A percentile compares a stretch with the other conserved stretches of the same genome.
phyloP scores from a whole-genome alignment of 2,888 invertebrate genomes.

The Priocnemis perturbator region DNA sequence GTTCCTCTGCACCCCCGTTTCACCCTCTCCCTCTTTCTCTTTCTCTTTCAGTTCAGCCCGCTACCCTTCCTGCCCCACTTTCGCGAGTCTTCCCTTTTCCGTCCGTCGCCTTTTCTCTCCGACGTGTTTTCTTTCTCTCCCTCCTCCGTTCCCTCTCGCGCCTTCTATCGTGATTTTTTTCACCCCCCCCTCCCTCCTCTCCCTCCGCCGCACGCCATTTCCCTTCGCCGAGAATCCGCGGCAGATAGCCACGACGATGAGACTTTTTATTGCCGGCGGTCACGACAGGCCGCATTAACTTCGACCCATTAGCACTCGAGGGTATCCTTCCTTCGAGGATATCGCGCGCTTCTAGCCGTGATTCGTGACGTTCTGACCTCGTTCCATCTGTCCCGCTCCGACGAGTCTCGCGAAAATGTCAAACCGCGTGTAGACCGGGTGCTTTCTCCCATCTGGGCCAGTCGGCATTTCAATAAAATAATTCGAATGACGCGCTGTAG shows the following conservation, averaged over 20 bases:
- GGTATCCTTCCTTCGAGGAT: slow-evolving; percentile 5
- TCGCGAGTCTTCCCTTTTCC: too few relatives aligned
- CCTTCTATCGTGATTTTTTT: neutral
- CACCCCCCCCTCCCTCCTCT: neutral
- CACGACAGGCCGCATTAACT: slow-evolving; percentile 16
- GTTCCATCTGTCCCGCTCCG: neutral
- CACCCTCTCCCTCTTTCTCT: too few relatives aligned
- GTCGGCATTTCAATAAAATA: too few relatives aligned
- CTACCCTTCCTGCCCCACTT: neutral
- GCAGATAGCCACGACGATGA: slow-evolving; percentile 13
- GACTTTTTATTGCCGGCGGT: slow-evolving; percentile 20
- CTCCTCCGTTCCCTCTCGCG: too few relatives aligned
- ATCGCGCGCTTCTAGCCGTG: slow-evolving; percentile 6
- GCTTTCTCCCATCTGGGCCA: too few relatives aligned
- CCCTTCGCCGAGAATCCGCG: slow-evolving; percentile 19
- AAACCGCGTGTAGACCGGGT: too few relatives aligned
- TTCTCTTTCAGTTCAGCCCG: too few relatives aligned
- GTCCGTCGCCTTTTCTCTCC: too few relatives aligned
- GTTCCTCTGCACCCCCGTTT: too few relatives aligned
- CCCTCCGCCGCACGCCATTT: slow-evolving; percentile 17
- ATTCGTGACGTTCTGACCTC: slow-evolving; percentile 8
- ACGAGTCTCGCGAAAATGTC: too few relatives aligned
- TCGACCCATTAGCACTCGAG: slow-evolving; percentile 12
- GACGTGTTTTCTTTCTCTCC: too few relatives aligned
- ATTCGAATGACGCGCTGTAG: too few relatives aligned